Conservation (phyloP, 92 coral and sea anemone species). For the Siderastrea siderea region DNA sequence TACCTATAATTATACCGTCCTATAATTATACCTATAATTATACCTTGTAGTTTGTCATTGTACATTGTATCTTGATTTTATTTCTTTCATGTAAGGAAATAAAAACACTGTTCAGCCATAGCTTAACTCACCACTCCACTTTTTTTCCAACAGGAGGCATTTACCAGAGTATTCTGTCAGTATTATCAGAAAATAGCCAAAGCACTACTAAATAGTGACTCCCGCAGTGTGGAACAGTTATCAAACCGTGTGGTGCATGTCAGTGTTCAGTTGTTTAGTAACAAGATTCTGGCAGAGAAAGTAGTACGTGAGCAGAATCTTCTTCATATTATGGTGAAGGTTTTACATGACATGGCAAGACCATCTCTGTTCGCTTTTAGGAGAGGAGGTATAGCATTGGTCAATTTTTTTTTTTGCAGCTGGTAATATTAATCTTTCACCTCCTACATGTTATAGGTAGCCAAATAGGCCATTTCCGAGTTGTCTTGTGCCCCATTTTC, state of each 20-base stretch:
- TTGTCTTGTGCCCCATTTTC: neutral
- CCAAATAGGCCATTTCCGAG: slow-evolving; percentile 4
- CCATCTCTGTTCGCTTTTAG: slow-evolving; percentile 82
- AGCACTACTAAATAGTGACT: slow-evolving; percentile 73
- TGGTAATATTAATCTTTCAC: neutral
- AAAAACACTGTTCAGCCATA: too few relatives aligned
- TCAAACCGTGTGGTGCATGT: slow-evolving; percentile 97
- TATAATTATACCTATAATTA: too few relatives aligned
- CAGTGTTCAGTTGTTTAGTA: slow-evolving; percentile 98
- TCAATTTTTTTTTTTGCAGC: neutral
- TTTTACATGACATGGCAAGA: slow-evolving; percentile 95
- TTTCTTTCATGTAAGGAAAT: too few relatives aligned
- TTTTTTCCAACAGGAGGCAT: slow-evolving; percentile 74
- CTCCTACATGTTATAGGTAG: too few relatives aligned
- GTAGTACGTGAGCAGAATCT: slow-evolving; percentile 96
- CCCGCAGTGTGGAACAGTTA: slow-evolving; percentile 84
- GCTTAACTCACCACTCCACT: too few relatives aligned
- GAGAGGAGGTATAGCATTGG: slow-evolving; percentile 79
- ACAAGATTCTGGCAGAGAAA: slow-evolving; percentile 90
- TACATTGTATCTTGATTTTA: too few relatives aligned
- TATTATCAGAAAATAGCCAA: slow-evolving; percentile 97
- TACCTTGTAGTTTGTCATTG: too few relatives aligned
- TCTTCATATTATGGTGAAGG: slow-evolving; percentile 96
- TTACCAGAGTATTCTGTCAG: slow-evolving; percentile 94
- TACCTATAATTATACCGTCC: too few relatives aligned